A percentile compares a stretch with the other conserved stretches of the same genome.
Conservation (phyloP, 2,888 invertebrate species). For the Himalopsyche anomala region DNA sequence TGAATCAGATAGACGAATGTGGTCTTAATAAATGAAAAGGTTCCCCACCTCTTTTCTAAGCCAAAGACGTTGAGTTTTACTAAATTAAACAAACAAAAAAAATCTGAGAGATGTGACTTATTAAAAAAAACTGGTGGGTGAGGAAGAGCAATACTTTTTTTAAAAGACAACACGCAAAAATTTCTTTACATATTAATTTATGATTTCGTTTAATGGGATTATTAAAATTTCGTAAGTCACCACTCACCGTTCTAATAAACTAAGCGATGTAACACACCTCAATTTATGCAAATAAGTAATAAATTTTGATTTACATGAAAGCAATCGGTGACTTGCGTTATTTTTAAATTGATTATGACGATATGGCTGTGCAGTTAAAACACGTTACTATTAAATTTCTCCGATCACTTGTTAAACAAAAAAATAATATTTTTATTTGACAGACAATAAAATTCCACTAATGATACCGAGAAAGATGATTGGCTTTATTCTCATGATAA, state of each 20-base stretch:
- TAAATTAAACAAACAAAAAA: too few species aligned
- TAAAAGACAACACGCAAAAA: too few species aligned
- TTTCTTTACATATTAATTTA: too few species aligned
- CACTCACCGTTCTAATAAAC: background rate
- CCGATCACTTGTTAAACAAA: background rate
- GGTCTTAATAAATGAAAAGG: too few species aligned
- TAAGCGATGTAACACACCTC: constrained; percentile 5
- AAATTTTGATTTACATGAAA: constrained; percentile 2
- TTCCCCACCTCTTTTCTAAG: too few species aligned
- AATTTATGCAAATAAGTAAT: constrained; percentile 6
- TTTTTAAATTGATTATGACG: constrained; percentile 19
- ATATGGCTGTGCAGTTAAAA: background rate
- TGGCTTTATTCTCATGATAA: constrained; percentile 24
- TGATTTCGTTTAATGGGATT: too few species aligned
- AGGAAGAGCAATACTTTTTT: too few species aligned
- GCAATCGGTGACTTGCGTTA: constrained; percentile 7
- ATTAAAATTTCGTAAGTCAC: too few species aligned
- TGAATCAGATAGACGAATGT: too few species aligned
- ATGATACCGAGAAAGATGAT: constrained; percentile 11
- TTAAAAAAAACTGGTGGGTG: too few species aligned
- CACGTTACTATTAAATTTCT: background rate
- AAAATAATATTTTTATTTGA: constrained; percentile 8
- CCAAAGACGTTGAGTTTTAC: too few species aligned
- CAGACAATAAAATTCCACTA: constrained; percentile 21
- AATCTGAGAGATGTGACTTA: too few species aligned